These are phyloP conservation scores for Monopis laevigella DNA, from an alignment of 2,888 invertebrate genomes.

Conservation along the genomic window DNA sequence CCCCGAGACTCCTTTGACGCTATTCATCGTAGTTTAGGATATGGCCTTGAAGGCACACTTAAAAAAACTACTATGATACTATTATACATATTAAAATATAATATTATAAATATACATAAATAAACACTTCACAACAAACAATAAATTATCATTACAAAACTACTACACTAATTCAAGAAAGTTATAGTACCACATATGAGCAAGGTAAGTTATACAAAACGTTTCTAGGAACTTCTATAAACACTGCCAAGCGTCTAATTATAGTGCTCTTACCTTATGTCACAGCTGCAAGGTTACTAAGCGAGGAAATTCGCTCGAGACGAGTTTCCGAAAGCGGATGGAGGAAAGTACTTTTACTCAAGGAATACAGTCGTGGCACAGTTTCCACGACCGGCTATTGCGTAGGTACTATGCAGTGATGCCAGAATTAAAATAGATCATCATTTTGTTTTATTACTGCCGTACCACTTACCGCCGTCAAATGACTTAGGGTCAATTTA, in stretches of 20 bases:
- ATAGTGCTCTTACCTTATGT: constrained; percentile 49
- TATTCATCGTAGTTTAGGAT: too few species aligned
- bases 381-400: constrained; percentile 45
- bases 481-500: too few species aligned
- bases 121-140: not conserved
- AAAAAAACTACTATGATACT: too few species aligned
- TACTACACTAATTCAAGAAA: too few species aligned
- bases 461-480: too few species aligned
- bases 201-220: not conserved
- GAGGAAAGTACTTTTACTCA: constrained; percentile 66
- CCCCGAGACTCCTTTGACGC: too few species aligned
- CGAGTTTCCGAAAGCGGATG: constrained; percentile 61
- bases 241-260: constrained; percentile 31
- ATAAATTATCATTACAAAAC: too few species aligned
- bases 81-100: too few species aligned
- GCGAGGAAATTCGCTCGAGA: constrained; percentile 45
- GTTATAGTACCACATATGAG: too few species aligned
- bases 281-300: constrained; percentile 53
- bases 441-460: not conserved
- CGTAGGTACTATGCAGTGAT: constrained; percentile 16
- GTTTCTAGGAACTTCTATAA: constrained; percentile 6
- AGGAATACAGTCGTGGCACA: constrained; percentile 54
- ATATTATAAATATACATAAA: not conserved
- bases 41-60: too few species aligned
- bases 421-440: not conserved